Conservation (phyloP, 2,888 invertebrate species). For the Achlya flavicornis region DNA sequence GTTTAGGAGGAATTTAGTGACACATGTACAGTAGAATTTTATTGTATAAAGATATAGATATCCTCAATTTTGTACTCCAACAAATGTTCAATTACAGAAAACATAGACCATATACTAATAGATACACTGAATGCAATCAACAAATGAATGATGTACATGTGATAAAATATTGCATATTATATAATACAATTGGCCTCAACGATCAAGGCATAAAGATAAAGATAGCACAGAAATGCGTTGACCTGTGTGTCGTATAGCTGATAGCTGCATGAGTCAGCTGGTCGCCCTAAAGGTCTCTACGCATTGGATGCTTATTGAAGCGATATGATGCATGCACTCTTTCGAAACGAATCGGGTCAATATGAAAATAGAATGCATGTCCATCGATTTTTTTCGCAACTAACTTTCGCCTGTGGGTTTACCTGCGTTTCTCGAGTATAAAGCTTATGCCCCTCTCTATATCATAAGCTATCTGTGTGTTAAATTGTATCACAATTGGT, state of each 20-base stretch:
- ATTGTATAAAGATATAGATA: too few relatives aligned
- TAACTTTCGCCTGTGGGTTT: too few relatives aligned
- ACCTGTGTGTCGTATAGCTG: constrained; percentile 51
- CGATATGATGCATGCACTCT: constrained; percentile 6
- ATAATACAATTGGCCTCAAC: constrained; percentile 21
- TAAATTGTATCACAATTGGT: too few relatives aligned
- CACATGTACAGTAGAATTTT: too few relatives aligned
- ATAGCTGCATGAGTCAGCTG: constrained; percentile 57
- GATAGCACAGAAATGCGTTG: constrained; percentile 63
- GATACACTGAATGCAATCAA: not conserved
- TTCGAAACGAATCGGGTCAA: not conserved
- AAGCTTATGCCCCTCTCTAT: too few relatives aligned
- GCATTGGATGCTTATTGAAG: constrained; percentile 23
- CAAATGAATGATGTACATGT: not conserved
- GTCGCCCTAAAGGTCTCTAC: constrained; percentile 37
- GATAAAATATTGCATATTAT: constrained; percentile 8
- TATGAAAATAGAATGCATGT: not conserved
- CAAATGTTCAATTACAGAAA: too few relatives aligned
- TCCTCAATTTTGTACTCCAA: too few relatives aligned
- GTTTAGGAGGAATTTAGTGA: too few relatives aligned
- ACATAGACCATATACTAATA: too few relatives aligned
- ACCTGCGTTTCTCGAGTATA: too few relatives aligned
- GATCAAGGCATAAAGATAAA: constrained; percentile 62
- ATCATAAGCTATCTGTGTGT: too few relatives aligned
- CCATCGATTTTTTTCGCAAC: too few relatives aligned